Base-by-base conservation (phyloP, 1,140 invertebrate species). In the Lordiphosa clarofinis region DNA sequence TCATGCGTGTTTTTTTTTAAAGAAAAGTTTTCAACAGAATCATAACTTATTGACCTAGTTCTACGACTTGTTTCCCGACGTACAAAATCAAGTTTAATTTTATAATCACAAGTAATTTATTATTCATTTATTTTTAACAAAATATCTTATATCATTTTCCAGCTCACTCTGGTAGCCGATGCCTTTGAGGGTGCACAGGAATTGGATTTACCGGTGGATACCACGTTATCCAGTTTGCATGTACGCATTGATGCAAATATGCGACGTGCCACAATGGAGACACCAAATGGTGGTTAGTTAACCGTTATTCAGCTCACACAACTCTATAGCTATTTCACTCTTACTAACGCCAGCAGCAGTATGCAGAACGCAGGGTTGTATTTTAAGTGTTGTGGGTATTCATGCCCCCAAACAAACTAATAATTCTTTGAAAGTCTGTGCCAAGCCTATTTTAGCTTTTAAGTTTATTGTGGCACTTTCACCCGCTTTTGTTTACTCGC, bases 211-310 rank as follows among this genome's bases (percentile, higher is more conserved):
- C 87, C 88, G 0, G 79, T 89, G 39, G 75, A 88, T 46, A 82
- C 87, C 4, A 89, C 88, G 28, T 48, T 89, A 7, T 84, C 88
- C 3, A 88, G 87, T 42, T 56, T 89, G 33, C 86, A 89, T 60
- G 84, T 89, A 6, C 88, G 79, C 56, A 74, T 89, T 43, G 86
- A 89, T 69, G 71, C 75, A 49, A 71, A 75, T 12, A 88, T 89
- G 79, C 54, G 86, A 44, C 73, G 75, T 46, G 88, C 87, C 36
- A 74, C 81, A 56, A 55, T 89, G 57, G 86, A 76, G 47, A 89
- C 88, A 54, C 88, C 87, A 52, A 87, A 73, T 66, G 88, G 87
- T 79, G 87, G 88, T 89, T 89, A 89, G 88, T 89, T 13, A 75
- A 44, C 36, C 37, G 12, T 42, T 54, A 35, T 54, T 42, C 24